Conservation (phyloP, 2,797 vertebrate species). For the Clarias pachynema region DNA sequence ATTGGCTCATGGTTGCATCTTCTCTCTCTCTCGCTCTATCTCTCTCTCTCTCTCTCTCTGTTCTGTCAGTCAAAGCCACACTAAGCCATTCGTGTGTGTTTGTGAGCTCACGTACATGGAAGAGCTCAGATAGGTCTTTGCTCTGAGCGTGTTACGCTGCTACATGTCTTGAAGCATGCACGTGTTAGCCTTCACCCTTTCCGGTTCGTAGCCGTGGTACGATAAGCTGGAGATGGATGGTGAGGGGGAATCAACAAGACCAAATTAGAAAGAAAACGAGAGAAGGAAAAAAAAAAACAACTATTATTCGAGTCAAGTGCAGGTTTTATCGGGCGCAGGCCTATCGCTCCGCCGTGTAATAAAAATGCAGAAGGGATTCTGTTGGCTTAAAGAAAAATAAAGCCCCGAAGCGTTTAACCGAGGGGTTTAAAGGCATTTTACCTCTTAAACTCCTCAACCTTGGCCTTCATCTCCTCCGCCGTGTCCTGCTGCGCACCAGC, state of each 20-base stretch:
- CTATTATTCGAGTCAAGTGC: neutral
- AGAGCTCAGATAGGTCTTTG: neutral
- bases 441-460: constrained; percentile 38
- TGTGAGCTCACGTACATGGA: neutral
- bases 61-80: neutral
- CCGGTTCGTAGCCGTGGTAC: too few relatives aligned
- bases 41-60: neutral
- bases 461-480: constrained; percentile 35
- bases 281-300: neutral
- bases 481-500: constrained; percentile 32
- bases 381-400: neutral
- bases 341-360: neutral
- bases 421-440: constrained; percentile 23
- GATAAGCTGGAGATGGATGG: neutral
- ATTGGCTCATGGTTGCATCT: neutral
- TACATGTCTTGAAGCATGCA: neutral
- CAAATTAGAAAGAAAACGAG: neutral
- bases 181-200: neutral
- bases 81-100: neutral
- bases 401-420: constrained; percentile 8
- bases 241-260: neutral
- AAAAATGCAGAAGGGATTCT: neutral
- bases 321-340: neutral
- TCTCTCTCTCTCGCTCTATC: neutral
- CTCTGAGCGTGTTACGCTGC: neutral